Evolutionary conservation across 2,113 vertebrate species (phyloP).

Genomic region (Petrocephalus zakoni): DNA sequence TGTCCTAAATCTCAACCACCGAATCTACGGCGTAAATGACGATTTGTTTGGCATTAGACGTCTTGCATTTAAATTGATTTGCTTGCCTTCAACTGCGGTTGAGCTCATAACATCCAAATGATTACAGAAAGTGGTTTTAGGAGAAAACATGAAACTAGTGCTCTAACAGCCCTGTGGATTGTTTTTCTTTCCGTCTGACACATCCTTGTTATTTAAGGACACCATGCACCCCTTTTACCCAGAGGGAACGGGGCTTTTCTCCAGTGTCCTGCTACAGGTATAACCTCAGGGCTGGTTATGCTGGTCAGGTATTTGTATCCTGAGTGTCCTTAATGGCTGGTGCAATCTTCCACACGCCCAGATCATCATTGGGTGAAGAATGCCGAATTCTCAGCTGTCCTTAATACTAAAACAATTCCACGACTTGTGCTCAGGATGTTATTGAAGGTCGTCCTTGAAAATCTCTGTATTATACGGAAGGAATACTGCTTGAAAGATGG

Average conservation of each 20-base stretch:
- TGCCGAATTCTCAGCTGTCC: background rate
- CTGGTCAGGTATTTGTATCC: background rate
- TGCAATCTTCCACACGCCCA: background rate
- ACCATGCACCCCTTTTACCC: background rate
- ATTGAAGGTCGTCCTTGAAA: background rate
- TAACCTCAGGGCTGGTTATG: background rate
- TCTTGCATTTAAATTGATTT: too few relatives aligned
- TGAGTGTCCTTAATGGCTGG: background rate
- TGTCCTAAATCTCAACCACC: too few relatives aligned
- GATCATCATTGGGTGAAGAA: background rate
- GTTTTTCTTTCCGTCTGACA: background rate
- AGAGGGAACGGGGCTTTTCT: background rate
- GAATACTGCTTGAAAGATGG: background rate
- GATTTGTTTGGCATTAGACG: too few relatives aligned
- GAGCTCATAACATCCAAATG: background rate
- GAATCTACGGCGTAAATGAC: too few relatives aligned
- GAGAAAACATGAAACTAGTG: background rate
- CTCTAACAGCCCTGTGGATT: background rate
- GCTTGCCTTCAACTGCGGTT: background rate
- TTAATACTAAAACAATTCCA: background rate
- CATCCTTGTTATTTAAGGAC: background rate
- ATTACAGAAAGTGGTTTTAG: background rate
- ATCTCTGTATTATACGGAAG: background rate
- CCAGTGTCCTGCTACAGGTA: background rate
- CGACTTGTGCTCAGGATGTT: background rate